phyloP scores from a whole-genome alignment of 2,113 vertebrate genomes.

The Nyctibius bracteatus region DNA sequence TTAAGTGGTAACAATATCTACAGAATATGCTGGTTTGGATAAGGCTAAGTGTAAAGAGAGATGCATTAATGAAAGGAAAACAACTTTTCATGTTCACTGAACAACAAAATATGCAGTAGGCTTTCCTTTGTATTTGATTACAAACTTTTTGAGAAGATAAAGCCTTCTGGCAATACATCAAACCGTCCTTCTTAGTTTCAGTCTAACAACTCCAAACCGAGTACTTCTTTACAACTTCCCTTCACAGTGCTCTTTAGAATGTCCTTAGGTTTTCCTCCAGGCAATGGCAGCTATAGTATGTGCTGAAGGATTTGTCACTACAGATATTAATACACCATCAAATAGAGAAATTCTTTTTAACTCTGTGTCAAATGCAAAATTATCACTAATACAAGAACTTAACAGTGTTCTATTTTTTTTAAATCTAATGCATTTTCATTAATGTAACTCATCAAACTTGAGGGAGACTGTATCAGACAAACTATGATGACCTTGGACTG shows the following conservation, averaged over 20 bases:
- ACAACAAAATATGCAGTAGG: conserved; percentile 47
- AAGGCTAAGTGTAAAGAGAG: conserved; percentile 25
- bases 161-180: conserved; percentile 68
- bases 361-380: conserved; percentile 52
- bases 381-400: conserved; percentile 45
- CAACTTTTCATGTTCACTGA: conserved; percentile 42
- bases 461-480: conserved; percentile 17
- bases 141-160: conserved; percentile 51
- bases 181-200: conserved; percentile 42
- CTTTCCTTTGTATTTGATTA: conserved; percentile 56
- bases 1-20: conserved; percentile 7
- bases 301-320: conserved; percentile 51
- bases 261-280: conserved; percentile 69
- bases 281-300: conserved; percentile 41
- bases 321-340: conserved; percentile 54
- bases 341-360: conserved; percentile 56
- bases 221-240: conserved; percentile 42
- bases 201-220: conserved; percentile 30
- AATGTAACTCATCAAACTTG: conserved; percentile 23
- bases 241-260: conserved; percentile 46
- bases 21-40: conserved; percentile 33
- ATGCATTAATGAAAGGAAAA: conserved; percentile 57
- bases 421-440: conserved; percentile 25
- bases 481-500: conserved; percentile 43
- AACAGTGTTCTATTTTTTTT: background rate